phyloP scores from a whole-genome alignment of 2,113 vertebrate genomes.

The Gymnocephalus cernua region DNA sequence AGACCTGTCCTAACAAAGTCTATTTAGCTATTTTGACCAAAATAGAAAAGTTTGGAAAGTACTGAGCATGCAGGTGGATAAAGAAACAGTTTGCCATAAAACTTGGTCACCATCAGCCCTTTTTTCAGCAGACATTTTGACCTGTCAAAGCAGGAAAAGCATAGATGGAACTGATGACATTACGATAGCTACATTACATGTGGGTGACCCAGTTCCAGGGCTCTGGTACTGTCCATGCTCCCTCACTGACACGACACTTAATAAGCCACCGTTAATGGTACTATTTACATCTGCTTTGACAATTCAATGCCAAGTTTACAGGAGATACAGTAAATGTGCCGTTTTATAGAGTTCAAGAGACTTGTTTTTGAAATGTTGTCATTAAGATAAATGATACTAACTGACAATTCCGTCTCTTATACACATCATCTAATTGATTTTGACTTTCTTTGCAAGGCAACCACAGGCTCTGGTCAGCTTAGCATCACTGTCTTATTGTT shows the following conservation, averaged over 20 bases:
- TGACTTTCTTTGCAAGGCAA: background rate
- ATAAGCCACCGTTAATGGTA: background rate
- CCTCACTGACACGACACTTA: background rate
- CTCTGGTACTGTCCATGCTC: background rate
- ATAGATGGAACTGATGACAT: too few relatives aligned
- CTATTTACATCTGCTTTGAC: background rate
- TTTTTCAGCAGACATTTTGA: background rate
- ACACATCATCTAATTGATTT: background rate
- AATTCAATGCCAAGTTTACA: background rate
- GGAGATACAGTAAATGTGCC: background rate
- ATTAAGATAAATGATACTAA: too few relatives aligned
- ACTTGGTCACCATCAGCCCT: background rate
- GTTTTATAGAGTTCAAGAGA: background rate
- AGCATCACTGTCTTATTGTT: background rate
- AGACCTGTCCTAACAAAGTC: too few relatives aligned
- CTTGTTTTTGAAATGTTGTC: background rate
- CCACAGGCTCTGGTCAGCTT: background rate
- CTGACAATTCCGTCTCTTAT: too few relatives aligned
- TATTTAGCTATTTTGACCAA: background rate
- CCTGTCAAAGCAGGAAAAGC: background rate
- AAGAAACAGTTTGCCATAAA: background rate
- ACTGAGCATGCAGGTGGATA: background rate
- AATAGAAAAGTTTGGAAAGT: background rate
- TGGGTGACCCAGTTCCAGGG: too few relatives aligned
- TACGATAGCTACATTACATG: too few relatives aligned